Conservation (phyloP, 2,888 invertebrate genomes). For the Drosophila kanekoi region DNA sequence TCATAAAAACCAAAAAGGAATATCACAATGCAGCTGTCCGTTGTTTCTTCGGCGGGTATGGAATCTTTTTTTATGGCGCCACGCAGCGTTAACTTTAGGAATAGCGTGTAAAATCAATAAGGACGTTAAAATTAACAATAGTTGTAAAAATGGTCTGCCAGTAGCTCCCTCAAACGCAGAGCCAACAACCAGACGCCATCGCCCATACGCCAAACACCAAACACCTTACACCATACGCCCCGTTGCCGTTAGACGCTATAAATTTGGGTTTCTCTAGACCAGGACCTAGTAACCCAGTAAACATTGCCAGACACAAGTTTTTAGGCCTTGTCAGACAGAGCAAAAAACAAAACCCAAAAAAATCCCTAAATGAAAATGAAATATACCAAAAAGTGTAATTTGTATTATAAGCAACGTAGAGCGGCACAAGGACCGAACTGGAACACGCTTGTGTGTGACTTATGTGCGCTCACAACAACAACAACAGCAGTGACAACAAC, state of each 20-base stretch:
- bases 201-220: neutral
- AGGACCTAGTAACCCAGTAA: slow-evolving; percentile 70
- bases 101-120: slow-evolving; percentile 80
- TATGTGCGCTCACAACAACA: slow-evolving; percentile 39
- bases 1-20: slow-evolving; percentile 38
- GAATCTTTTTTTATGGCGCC: slow-evolving; percentile 57
- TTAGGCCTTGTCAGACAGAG: slow-evolving; percentile 47
- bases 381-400: slow-evolving; percentile 80
- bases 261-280: slow-evolving; percentile 33
- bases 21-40: slow-evolving; percentile 13
- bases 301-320: slow-evolving; percentile 24
- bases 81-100: slow-evolving; percentile 78
- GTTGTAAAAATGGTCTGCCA: slow-evolving; percentile 53
- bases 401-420: slow-evolving; percentile 63
- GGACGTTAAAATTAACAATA: slow-evolving; percentile 70
- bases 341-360: slow-evolving; percentile 19
- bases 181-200: slow-evolving; percentile 21
- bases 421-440: slow-evolving; percentile 30
- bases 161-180: slow-evolving; percentile 3
- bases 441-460: slow-evolving; percentile 34
- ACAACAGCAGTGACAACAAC: slow-evolving; percentile 9
- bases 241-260: slow-evolving; percentile 35
- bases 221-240: slow-evolving; percentile 32
- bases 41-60: neutral
- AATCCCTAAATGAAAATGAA: slow-evolving; percentile 50